Base-by-base conservation (phyloP, 2,888 invertebrate genomes). In the Polia nebulosa region DNA sequence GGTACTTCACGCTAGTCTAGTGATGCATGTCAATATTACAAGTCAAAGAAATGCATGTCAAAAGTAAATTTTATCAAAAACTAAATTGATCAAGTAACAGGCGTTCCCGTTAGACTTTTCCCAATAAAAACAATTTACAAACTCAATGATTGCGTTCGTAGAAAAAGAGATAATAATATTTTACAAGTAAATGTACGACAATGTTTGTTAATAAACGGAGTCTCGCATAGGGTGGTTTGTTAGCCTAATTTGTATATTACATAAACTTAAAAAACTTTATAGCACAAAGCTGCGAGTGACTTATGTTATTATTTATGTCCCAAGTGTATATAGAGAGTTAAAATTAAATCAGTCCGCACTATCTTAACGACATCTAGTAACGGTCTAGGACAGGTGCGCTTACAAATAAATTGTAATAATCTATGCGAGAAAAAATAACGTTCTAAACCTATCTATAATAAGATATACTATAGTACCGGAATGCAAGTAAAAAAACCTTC, bases 81-180 rank as follows among this genome's bases (percentile, higher is more conserved):
- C 73, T 55, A 69, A 76, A 81, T 80, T 32, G 66, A 75, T 71
- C 72, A 73, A 78, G 60, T 61, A 77, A 77, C 61, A 72, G 65
- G 80, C 78, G 63, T 76, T 87, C 88, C 93, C 90, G 86, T 88
- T 89, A 89, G 86, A 89, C 89, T 87, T 85, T 84, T 87, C 85
- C 86, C 89, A 87, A 81, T 92, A 91, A 88, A 93, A 91, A 90
- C 81, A 88, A 91, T 91, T 89, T 93, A 93, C 92, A 95, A 94
- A 94, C 91, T 91, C 90, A 92, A 92, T 94, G 94, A 95, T 94
- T 95, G 89, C 88, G 88, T 91, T 91, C 87, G 89, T 93, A 94
- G 87, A 93, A 92, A 91, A 90, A 87, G 87, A 88, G 78, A 85
- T 87, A 89, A 67, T 52, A 93, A 86, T 93, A 94, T 94, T 91